Evolutionary conservation across 2,113 vertebrate genomes (phyloP).

Genomic region (Tachycineta bicolor): DNA sequence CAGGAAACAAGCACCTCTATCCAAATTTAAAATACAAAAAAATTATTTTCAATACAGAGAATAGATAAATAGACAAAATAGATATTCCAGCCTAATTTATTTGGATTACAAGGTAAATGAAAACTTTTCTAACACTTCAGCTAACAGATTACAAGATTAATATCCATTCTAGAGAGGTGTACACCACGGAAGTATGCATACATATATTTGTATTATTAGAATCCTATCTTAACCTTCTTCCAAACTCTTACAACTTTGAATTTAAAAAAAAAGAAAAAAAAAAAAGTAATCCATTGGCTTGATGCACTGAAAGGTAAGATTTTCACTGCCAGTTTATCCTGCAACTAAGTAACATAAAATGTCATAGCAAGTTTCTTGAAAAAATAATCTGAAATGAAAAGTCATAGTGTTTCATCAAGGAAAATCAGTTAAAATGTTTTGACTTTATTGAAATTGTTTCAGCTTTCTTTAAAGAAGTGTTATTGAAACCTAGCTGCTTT

Average conservation of each 20-base stretch:
- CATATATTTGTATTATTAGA: neutral
- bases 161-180: neutral
- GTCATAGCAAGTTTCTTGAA: neutral
- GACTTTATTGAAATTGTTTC: neutral
- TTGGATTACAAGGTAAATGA: neutral
- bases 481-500: neutral
- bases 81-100: neutral
- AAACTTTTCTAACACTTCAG: neutral
- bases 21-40: neutral
- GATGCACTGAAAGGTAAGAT: neutral
- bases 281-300: neutral
- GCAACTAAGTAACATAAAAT: neutral
- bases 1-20: neutral
- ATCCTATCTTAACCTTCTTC: neutral
- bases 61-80: neutral
- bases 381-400: neutral
- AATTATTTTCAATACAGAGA: neutral
- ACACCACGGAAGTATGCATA: neutral
- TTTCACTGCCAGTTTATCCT: neutral
- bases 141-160: neutral
- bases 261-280: neutral
- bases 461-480: neutral
- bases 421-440: neutral
- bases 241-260: neutral
- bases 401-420: neutral